A percentile compares a stretch with the other conserved stretches of the same genome.
phyloP scores from a whole-genome alignment of 2,113 vertebrate species.

The Sinocyclocheilus grahami region DNA sequence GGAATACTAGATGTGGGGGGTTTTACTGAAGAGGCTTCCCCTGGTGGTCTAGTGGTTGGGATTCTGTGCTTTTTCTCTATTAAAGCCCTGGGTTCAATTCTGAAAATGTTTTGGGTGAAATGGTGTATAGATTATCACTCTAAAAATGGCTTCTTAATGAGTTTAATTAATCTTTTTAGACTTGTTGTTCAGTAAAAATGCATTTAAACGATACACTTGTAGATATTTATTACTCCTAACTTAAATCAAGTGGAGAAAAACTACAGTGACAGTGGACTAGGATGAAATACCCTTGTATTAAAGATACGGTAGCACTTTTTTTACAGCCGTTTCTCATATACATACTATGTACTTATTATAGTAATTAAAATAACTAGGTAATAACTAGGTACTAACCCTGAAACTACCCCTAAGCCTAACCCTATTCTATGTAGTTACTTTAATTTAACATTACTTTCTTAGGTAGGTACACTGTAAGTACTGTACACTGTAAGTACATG shows the following conservation, averaged over 20 bases:
- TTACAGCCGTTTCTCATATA: no score
- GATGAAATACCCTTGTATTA: not conserved
- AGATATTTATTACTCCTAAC: not conserved
- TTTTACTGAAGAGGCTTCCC: not conserved
- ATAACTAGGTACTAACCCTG: no score
- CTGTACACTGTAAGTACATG: no score
- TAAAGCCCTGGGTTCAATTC: not conserved
- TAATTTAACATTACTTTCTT: no score
- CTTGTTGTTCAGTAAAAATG: not conserved
- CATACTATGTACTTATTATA: no score
- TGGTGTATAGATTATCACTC: not conserved
- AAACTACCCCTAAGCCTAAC: no score
- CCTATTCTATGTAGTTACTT: no score
- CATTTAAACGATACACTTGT: no score
- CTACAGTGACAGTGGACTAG: not conserved
- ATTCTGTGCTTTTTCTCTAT: not conserved
- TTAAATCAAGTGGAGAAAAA: not conserved
- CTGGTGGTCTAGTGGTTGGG: not conserved
- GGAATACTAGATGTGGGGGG: not conserved
- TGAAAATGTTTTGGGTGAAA: not conserved
- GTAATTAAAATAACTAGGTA: no score
- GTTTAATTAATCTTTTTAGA: not conserved
- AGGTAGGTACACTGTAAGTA: no score
- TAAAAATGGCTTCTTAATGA: not conserved
- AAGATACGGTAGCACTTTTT: not conserved